phyloP scores from a whole-genome alignment of 2,797 vertebrate genomes.

The Margarornis squamiger region DNA sequence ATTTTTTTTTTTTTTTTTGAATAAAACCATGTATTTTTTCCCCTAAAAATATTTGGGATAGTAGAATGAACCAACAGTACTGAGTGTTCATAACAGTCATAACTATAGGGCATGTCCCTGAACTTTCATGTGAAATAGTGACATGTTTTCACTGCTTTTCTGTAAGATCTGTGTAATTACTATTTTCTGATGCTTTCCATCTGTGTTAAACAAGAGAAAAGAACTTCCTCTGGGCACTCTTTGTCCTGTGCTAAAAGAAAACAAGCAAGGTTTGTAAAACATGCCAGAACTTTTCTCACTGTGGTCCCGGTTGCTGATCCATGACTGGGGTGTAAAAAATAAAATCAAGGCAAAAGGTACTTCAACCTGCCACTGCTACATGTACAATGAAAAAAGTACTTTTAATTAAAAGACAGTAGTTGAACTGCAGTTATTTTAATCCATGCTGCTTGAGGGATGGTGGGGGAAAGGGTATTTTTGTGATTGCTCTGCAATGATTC shows the following conservation, averaged over 20 bases:
- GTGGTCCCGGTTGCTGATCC: conserved; percentile 33
- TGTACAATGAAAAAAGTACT: conserved; percentile 59
- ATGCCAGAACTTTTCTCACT: conserved; percentile 52
- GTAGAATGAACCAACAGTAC: background rate
- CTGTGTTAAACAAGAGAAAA: background rate
- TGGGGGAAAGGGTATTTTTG: conserved; percentile 61
- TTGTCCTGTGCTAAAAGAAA: conserved; percentile 47
- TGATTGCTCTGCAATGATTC: conserved; percentile 42
- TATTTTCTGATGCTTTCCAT: conserved; percentile 3
- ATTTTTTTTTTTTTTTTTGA: background rate
- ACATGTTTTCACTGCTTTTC: background rate
- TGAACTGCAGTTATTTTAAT: conserved; percentile 69
- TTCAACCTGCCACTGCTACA: conserved; percentile 38
- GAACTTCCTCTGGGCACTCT: background rate
- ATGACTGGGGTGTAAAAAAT: conserved; percentile 53
- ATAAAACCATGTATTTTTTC: background rate
- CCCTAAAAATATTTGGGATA: background rate
- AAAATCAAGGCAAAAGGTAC: conserved; percentile 45
- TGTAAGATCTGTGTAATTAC: conserved; percentile 10
- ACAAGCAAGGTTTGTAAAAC: conserved; percentile 58
- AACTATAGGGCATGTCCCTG: background rate
- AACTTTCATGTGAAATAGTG: background rate
- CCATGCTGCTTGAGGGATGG: conserved; percentile 61
- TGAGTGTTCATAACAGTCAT: background rate
- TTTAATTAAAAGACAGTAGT: conserved; percentile 70